phyloP scores from a whole-genome alignment of 2,888 invertebrate species.

The Cyaniris semiargus region DNA sequence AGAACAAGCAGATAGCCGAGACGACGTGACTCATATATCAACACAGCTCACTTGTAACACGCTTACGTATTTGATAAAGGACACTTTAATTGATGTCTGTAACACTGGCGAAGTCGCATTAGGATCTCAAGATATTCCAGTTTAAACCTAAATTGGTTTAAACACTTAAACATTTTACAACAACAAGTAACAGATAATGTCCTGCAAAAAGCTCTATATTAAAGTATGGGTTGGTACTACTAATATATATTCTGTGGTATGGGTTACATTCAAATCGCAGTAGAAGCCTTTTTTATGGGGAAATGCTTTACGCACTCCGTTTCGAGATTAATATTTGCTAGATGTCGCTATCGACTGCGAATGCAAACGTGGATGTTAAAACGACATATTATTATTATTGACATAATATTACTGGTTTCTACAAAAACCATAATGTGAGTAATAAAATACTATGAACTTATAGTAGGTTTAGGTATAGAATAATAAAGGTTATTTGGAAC shows the following conservation, averaged over 20 bases:
- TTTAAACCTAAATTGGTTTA: background rate
- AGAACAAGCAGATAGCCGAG: background rate
- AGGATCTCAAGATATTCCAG: background rate
- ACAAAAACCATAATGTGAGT: no score
- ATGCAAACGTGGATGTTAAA: no score
- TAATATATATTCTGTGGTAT: no score
- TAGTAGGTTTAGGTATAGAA: background rate
- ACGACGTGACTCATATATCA: background rate
- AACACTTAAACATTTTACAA: no score
- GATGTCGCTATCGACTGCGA: no score
- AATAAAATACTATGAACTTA: background rate
- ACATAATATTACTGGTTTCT: no score
- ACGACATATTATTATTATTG: no score
- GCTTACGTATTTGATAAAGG: background rate
- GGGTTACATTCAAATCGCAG: background rate
- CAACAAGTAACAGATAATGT: no score
- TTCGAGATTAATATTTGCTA: no score
- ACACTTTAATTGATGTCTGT: constrained; percentile 2
- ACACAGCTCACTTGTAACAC: background rate
- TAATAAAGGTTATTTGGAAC: background rate
- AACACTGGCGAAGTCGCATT: background rate
- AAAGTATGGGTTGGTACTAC: background rate
- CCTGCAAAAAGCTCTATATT: background rate
- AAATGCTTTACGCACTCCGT: no score
- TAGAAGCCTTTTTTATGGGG: no score